Base-by-base conservation (phyloP, 92 coral and sea anemone genomes). In the Palythoa caribaeorum region DNA sequence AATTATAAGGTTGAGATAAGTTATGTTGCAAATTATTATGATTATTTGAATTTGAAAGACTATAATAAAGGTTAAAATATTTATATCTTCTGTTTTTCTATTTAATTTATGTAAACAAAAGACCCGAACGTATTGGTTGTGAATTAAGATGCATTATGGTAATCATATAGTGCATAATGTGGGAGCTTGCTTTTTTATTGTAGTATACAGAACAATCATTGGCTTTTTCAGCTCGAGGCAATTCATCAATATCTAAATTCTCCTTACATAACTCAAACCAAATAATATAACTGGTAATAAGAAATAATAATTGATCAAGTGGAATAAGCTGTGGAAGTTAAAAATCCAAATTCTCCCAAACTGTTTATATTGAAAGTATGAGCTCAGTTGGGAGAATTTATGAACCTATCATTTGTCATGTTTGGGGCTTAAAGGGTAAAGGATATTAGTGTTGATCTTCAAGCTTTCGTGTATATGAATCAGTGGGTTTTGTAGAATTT, bases 401-500 rank as follows among this genome's bases (percentile, higher is more conserved):
- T 28, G 28, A 28, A 28, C 28, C 0, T 0, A 28, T 28, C 28
- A 28, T 28, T 28, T 28, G 28, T 28, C 28, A 28, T 28, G 28
- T 28, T 28, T 28, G 28, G 65, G 13, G 65, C 16, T 57, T 15
- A 57, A 57, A 57, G 65, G 65, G 65, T 57, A 57, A 68, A 68
- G 73, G 73, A 68, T 68, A 68, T 68, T 35, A 68, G 73, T 19
- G 73, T 68, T 68, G 73, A 68, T 68, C 73, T 68, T 68, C 73
- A 68, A 68, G 73, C 73, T 68, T 68, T 57, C 65, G 38, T 19
- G 36, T 68, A 68, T 68, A 68, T 68, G 38, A 68, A 68, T 68
- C 73, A 68, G 73, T 68, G 73, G 73, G 73, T 68, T 68, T 68
- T 68, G 73, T 68, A 68, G 73, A 68, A 68, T 68, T 68, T 68